Evolutionary conservation across 2,797 vertebrate species (phyloP).

Genomic region (Mycteria americana): DNA sequence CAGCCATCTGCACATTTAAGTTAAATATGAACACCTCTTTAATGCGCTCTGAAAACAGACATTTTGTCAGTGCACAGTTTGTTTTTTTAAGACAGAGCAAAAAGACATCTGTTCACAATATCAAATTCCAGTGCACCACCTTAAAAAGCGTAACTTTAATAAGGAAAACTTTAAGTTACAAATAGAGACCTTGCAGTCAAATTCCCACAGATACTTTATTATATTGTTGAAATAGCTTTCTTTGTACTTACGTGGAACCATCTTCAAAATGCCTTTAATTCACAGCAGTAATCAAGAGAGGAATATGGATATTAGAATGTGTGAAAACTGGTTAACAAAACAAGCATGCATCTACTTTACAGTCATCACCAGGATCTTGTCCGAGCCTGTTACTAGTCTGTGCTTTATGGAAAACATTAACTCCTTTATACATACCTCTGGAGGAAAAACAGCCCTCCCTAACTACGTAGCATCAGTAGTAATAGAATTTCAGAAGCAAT

Average conservation of each 20-base stretch:
- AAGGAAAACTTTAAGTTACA: not conserved
- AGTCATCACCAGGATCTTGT: slow-evolving; percentile 29
- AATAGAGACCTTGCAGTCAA: not conserved
- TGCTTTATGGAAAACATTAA: slow-evolving; percentile 31
- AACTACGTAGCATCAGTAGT: not conserved
- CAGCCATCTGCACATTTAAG: not conserved
- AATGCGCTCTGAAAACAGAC: not conserved
- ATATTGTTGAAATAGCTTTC: not conserved
- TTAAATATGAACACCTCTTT: not conserved
- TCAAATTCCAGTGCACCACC: not conserved
- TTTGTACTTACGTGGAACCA: not conserved
- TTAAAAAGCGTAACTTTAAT: not conserved
- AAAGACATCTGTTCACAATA: not conserved
- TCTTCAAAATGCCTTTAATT: not conserved
- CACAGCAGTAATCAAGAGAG: not conserved
- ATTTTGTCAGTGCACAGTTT: not conserved
- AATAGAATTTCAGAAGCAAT: not conserved
- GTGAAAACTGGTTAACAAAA: slow-evolving; percentile 15
- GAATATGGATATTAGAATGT: not conserved
- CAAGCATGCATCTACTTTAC: slow-evolving; percentile 6
- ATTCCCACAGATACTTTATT: not conserved
- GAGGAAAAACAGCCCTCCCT: not conserved
- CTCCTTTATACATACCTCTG: not conserved
- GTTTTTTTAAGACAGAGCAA: not conserved
- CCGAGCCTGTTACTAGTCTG: slow-evolving; percentile 30